Evolutionary conservation across 2,113 vertebrate genomes (phyloP).

Genomic region (Ptilorrhoa leucosticta): DNA sequence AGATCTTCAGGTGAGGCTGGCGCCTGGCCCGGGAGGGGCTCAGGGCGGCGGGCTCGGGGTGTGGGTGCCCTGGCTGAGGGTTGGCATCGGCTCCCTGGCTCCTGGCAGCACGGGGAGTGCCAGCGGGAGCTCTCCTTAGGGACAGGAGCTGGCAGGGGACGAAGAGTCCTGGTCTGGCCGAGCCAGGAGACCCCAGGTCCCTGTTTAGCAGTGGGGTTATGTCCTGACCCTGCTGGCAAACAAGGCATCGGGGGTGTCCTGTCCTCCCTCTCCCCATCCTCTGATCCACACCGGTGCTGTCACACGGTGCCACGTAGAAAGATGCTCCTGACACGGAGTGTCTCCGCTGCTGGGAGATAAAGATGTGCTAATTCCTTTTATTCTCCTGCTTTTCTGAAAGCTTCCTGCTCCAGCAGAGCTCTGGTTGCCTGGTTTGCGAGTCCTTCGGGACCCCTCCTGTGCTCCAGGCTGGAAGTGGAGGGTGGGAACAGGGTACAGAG

Average conservation of each 20-base stretch:
- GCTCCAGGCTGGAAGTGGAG: background rate
- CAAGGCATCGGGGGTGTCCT: background rate
- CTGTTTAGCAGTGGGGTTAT: background rate
- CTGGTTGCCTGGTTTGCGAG: background rate
- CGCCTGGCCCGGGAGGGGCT: accelerated
- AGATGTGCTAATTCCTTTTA: background rate
- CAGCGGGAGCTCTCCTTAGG: background rate
- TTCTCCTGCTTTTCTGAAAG: background rate
- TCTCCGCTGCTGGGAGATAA: background rate
- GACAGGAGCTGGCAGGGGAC: background rate
- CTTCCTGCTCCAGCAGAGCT: background rate
- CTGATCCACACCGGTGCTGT: background rate
- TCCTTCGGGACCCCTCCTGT: background rate
- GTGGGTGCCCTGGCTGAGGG: background rate
- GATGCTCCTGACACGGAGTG: background rate
- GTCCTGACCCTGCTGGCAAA: background rate
- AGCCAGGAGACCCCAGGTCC: background rate
- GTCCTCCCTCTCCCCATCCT: background rate
- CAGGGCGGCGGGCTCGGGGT: accelerated
- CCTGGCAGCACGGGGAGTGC: background rate
- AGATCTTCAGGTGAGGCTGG: conserved; percentile 89
- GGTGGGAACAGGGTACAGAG: accelerated
- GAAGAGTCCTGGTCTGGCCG: background rate
- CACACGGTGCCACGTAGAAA: background rate
- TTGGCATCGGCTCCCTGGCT: background rate